These are phyloP conservation scores for Rhinopomastus cyanomelas DNA, from an alignment of 2,113 vertebrate genomes.

Conservation along the genomic window DNA sequence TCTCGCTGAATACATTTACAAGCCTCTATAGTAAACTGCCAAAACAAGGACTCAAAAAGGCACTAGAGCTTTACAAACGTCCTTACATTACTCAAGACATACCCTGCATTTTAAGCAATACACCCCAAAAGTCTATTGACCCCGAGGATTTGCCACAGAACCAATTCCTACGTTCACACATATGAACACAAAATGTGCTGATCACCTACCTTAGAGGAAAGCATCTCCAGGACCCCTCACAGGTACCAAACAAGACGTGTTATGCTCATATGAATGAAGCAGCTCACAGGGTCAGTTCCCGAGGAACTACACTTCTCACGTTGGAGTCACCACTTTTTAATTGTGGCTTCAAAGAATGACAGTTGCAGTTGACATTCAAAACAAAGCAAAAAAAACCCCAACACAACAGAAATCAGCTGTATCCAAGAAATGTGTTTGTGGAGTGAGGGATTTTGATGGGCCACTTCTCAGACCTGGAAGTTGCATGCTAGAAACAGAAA, in stretches of 20 bases:
- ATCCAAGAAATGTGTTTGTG: neutral
- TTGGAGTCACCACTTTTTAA: neutral
- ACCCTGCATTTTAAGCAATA: neutral
- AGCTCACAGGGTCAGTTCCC: neutral
- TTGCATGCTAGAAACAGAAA: neutral
- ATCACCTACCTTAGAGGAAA: neutral
- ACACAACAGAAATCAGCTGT: neutral
- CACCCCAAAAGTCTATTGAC: neutral
- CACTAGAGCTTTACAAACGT: slow-evolving; percentile 32
- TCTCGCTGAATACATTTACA: slow-evolving; percentile 59
- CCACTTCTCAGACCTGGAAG: neutral
- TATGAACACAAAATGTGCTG: neutral
- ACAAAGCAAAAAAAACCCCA: neutral
- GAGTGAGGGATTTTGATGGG: neutral
- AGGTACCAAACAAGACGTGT: neutral
- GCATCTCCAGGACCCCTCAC: neutral
- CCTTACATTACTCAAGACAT: neutral
- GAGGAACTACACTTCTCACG: neutral
- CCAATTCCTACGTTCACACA: neutral
- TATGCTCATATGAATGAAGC: neutral
- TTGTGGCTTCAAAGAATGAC: neutral
- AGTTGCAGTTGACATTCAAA: neutral
- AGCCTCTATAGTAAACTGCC: slow-evolving; percentile 27
- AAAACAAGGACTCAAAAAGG: neutral
- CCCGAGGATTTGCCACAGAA: neutral